Conservation (phyloP, 2,797 vertebrate species). For the Hyperoplus lanceolatus region DNA sequence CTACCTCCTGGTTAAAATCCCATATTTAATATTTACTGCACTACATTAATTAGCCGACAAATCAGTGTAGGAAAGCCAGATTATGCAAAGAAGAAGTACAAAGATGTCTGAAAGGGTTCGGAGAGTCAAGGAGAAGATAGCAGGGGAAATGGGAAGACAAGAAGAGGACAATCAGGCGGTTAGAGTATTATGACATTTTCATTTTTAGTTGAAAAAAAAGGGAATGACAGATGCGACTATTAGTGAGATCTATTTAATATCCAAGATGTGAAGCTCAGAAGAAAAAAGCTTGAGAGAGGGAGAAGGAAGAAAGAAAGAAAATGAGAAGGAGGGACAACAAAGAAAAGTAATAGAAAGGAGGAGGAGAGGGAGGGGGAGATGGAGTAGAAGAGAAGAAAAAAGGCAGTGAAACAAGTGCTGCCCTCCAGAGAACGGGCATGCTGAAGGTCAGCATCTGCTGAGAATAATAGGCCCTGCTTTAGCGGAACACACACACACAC, state of each 20-base stretch:
- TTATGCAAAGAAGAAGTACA: neutral
- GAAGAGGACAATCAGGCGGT: neutral
- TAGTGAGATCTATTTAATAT: conserved; percentile 28
- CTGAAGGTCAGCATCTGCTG: conserved; percentile 79
- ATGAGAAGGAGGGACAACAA: conserved; percentile 39
- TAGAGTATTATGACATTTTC: neutral
- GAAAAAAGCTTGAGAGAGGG: conserved; percentile 43
- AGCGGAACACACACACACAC: conserved; percentile 5
- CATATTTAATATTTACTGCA: too few relatives aligned
- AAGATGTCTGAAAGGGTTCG: neutral
- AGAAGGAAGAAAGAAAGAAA: conserved; percentile 34
- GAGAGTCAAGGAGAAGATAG: neutral
- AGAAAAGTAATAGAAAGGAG: conserved; percentile 28
- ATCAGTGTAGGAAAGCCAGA: neutral
- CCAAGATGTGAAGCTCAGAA: conserved; percentile 37
- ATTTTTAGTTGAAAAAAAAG: conserved; percentile 21
- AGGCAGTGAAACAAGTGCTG: conserved; percentile 63
- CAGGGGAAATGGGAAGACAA: neutral
- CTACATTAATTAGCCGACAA: too few relatives aligned
- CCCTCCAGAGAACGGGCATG: conserved; percentile 68
- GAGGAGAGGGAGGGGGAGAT: neutral
- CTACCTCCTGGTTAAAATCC: too few relatives aligned
- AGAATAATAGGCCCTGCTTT: conserved; percentile 73
- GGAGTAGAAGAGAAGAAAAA: conserved; percentile 43
- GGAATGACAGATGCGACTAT: conserved; percentile 30